These are phyloP conservation scores for Digitonthophagus gazella DNA, from an alignment of 2,888 invertebrate genomes.

Conservation along the genomic window DNA sequence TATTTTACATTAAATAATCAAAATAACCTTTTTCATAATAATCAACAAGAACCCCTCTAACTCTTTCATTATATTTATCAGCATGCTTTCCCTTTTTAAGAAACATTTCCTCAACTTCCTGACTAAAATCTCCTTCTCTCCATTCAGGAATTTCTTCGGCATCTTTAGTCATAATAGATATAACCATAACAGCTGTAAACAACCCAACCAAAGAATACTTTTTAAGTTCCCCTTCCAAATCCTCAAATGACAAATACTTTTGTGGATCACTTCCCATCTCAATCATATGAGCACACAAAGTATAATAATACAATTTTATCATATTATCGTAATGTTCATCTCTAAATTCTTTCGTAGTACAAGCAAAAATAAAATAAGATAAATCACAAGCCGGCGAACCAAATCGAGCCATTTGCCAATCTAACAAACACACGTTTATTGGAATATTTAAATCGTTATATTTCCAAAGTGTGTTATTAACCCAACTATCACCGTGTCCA, in stretches of 20 bases:
- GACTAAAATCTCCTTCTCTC: conserved; percentile 2
- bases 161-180: conserved; percentile 36
- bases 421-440: conserved; percentile 18
- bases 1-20: neutral
- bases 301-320: conserved; percentile 36
- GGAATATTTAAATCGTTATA: conserved; percentile 24
- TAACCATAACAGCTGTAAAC: conserved; percentile 31
- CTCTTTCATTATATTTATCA: conserved; percentile 26
- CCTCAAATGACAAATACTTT: conserved; percentile 37
- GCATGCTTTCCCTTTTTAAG: conserved; percentile 28
- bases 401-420: conserved; percentile 20
- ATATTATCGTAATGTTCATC: conserved; percentile 20
- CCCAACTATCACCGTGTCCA: conserved; percentile 39
- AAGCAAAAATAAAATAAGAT: conserved; percentile 23
- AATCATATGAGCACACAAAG: conserved; percentile 33
- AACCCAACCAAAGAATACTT: conserved; percentile 37
- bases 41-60: conserved; percentile 28
- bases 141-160: conserved; percentile 36
- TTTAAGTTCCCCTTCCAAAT: conserved; percentile 36
- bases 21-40: conserved; percentile 20
- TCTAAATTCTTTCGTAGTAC: conserved; percentile 16
- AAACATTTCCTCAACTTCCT: conserved; percentile 6
- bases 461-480: conserved; percentile 38
- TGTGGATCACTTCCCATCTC: conserved; percentile 37
- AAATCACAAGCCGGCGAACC: conserved; percentile 21